Evolutionary conservation across 2,113 vertebrate genomes (phyloP), one percentile per base, ranked within the genome.

Genomic region (Psettodes erumei): DNA sequence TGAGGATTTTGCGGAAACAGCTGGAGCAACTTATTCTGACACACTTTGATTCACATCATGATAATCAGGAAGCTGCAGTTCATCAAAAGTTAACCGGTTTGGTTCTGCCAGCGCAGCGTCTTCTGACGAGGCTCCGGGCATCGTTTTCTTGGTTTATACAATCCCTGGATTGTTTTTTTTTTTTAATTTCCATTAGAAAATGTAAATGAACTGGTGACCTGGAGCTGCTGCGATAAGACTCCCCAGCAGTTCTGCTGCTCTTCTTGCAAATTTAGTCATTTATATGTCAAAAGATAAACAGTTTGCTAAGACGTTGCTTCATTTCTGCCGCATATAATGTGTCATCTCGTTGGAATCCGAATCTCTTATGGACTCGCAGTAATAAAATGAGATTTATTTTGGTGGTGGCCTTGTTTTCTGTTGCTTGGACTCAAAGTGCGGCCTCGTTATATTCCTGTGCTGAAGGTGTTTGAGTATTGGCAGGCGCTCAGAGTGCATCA

Each of bases 71-170:
- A 68, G 62, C 56, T 54, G 43, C 7, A 45, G 19, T 18, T 53
- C 65, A 66, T 65, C 63, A 28, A 43, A 71, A 28, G 30, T 55
- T 45, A 7, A 8, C n/a, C 7, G 1, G 18, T 63, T 35, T 53
- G 11, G 25, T 38, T 56, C 27, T 40, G 27, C 47, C 43, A 38
- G 28, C 12, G 38, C 53, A 50, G 1, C 15, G 25, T 74, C 75
- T 59, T 42, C 47, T 50, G 82, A 89, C 80, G 56, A 82, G 51
- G 66, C 66, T 38, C 58, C 37, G 61, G 72, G 53, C 32, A 59
- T 38, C 50, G 16, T 56, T 21, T 58, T 43, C 27, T 48, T 13
- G 3, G 54, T 82, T 77, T 63, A 54, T 23, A 19, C 21, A 2
- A 21, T 32, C 32, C 65, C n/a, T 30, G 3, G 51, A 13, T 67